Base-by-base conservation (phyloP, 2,888 invertebrate species). In the Lordiphosa andalusiaca region DNA sequence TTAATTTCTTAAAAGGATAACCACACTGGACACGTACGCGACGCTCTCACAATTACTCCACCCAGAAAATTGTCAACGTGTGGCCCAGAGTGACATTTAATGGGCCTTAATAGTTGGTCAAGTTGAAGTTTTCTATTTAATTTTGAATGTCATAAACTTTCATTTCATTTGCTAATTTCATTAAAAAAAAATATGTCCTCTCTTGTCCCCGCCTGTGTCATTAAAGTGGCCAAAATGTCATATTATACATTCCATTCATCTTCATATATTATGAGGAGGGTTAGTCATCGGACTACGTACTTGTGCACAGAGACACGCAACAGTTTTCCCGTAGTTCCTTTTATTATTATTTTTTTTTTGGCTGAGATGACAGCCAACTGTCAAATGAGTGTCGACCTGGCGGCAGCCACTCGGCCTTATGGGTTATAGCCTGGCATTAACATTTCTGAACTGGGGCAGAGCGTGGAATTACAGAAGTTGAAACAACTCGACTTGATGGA, bases 1-100 rank as follows among this genome's bases (percentile, higher is more conserved):
- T 69, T 85, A 85, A 77, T 77, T 80, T 69, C 72, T 62, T 83
- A 72, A 76, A 83, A 77, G 63, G 64, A 5, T 35, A 9, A 23
- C 21, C 21, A 25, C 13, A 13, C 37, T 10, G 69, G 70, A 67
- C 80, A 81, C 70, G 57, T 55, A 52, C 25, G 25, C 25, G 6
- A 25, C 25, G 25, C 25, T 25, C 25, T 25, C 2, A 6, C 39
- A 37, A 75, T 83, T 75, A 80, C 69, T 66, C 53, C 66, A 69
- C 66, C 81, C 81, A 53, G 69, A 71, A 71, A 83, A 68, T 71
- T 78, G 76, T 68, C 56, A 50, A 16, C 30, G 7, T 7, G 30
- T 30, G 48, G 51, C 16, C 33, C 10, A 60, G 59, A 62, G 59
- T 73, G 65, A 60, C 55, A 68, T 60, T 67, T 57, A 84, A 77